Base-by-base conservation (phyloP, 2,113 vertebrate genomes). In the Hyperoodon ampullatus region DNA sequence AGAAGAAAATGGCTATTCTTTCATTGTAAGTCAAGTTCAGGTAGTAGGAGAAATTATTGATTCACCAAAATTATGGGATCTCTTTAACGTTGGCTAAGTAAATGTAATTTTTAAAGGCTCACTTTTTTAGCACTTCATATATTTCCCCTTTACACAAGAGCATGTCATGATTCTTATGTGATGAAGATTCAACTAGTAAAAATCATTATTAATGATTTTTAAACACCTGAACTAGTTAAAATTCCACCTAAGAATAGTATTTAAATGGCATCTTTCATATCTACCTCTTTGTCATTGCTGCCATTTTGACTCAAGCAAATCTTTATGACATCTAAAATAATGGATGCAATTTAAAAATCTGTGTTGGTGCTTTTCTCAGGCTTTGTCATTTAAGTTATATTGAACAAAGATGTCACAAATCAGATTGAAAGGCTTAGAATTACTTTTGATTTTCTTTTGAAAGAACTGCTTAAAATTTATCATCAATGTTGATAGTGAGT, bases 281-380 rank as follows among this genome's bases (percentile, higher is more conserved):
- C 98, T 98, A 98, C 98, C 98, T 98, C 98, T 91, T 90, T 94
- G 85, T 96, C 96, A 97, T 77, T 97, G 95, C 97, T 96, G 96
- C 97, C 97, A 82, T 97, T 95, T 88, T 86, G 87, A 94, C 75
- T 93, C 70, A 94, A 96, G 84, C 74, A 97, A 33, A 90, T 91
- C 94, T 97, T 85, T 83, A 81, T 90, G 93, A 88, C 87, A 83
- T 94, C 58, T 39, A 92, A 97, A 96, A 89, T 95, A 80, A 87
- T 81, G 58, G 61, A 95, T 97, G 82, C 89, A 92, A 86, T 90
- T 96, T 68, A 53, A 65, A 93, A 94, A 87, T 90, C 93, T 71
- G 2, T 94, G 91, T 97, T 94, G 98, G 97, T 98, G 97, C 98
- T 98, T 88, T 93, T 95, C 90, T 91, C 80, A 88, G 94, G 75